Percentiles rank a stretch among this genome's conserved stretches.
Evolutionary conservation across 2,113 vertebrate genomes (phyloP).

Genomic region (Campylomormyrus numenius): DNA sequence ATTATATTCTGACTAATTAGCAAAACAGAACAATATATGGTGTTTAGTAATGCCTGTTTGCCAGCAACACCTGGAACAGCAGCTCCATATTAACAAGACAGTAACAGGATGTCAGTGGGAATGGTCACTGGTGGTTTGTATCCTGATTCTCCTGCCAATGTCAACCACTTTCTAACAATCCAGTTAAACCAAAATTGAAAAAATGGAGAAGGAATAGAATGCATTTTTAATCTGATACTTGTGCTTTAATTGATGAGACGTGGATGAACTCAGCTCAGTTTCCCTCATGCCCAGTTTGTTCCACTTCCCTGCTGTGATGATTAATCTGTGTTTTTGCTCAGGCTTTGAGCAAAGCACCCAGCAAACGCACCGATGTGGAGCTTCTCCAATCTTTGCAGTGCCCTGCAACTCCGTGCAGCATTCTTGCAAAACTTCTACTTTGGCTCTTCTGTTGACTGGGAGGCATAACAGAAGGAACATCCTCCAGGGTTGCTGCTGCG

Average conservation of each 20-base stretch:
- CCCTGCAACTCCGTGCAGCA: not conserved
- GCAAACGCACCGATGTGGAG: not conserved
- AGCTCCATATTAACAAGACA: not conserved
- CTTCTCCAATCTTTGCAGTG: not conserved
- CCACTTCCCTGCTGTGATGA: not conserved
- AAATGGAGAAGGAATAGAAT: not conserved
- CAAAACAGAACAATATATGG: not conserved
- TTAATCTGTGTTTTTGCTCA: not conserved
- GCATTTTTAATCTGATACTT: not conserved
- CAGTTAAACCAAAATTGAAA: not conserved
- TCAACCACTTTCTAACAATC: not conserved
- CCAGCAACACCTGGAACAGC: not conserved
- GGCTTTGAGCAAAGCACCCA: not conserved
- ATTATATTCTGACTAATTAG: not conserved
- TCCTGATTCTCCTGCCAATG: not conserved
- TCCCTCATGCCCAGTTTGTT: not conserved
- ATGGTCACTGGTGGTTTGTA: not conserved
- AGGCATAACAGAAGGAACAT: not conserved
- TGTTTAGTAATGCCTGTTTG: not conserved
- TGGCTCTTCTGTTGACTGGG: conserved; percentile 10
- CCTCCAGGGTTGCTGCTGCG: not conserved
- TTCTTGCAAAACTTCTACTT: not conserved
- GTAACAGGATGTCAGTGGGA: not conserved
- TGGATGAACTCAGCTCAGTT: not conserved
- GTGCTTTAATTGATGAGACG: not conserved